These are phyloP conservation scores for Rhingia rostrata DNA, from an alignment of 2,888 invertebrate species.

Conservation along the genomic window DNA sequence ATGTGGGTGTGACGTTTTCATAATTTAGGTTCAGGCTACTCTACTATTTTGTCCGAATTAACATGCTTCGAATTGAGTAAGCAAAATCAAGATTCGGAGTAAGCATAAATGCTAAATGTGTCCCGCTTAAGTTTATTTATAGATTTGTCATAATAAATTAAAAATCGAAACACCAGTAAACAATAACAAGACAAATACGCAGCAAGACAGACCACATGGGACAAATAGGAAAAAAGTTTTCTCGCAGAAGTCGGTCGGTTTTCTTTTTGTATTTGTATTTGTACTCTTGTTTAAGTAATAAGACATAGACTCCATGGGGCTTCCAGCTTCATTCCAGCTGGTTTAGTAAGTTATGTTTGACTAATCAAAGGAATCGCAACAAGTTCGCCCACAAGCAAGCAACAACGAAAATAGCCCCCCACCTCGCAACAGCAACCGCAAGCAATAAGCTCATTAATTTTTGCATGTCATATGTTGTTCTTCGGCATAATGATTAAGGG, in stretches of 20 bases:
- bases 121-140: slow-evolving; percentile 1
- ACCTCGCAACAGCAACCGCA: neutral
- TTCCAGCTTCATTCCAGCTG: slow-evolving; percentile 15
- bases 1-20: neutral
- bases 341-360: neutral
- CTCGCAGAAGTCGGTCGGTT: no score
- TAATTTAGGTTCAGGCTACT: no score
- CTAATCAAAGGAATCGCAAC: slow-evolving; percentile 54
- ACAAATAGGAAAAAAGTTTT: no score
- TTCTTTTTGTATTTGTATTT: slow-evolving; percentile 17
- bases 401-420: neutral
- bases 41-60: neutral
- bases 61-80: neutral
- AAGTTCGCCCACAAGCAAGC: slow-evolving; percentile 50
- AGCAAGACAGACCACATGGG: neutral
- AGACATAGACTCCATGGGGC: slow-evolving; percentile 4
- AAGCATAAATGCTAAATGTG: neutral
- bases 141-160: slow-evolving; percentile 36
- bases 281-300: slow-evolving; percentile 27
- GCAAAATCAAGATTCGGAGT: neutral
- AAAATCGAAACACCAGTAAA: slow-evolving; percentile 29
- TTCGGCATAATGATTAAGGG: slow-evolving; percentile 60
- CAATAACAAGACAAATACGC: slow-evolving; percentile 17
- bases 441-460: slow-evolving; percentile 62
- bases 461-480: slow-evolving; percentile 43